Percentiles rank a stretch among this genome's conserved stretches.
Evolutionary conservation across 2,113 vertebrate species (phyloP).

Genomic region (Anoura caudifer): DNA sequence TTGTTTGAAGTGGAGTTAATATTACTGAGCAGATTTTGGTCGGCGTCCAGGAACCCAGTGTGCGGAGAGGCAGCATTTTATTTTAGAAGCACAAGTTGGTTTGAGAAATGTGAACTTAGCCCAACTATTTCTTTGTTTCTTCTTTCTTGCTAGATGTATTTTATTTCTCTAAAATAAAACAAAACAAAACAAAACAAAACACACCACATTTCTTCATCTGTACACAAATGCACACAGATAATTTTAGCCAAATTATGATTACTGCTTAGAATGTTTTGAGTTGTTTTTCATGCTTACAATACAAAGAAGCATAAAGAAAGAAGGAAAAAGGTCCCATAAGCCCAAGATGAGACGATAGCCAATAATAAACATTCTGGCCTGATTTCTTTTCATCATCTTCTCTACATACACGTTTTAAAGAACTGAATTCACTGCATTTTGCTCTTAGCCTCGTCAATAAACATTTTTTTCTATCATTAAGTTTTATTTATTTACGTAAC

Average conservation of each 20-base stretch:
- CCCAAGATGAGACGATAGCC: neutral
- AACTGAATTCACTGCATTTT: neutral
- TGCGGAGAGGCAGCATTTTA: slow-evolving; percentile 54
- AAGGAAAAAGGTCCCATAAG: neutral
- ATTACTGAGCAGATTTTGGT: slow-evolving; percentile 68
- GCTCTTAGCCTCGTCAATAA: neutral
- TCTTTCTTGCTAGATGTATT: slow-evolving; percentile 28
- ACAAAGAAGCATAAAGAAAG: neutral
- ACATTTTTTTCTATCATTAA: neutral
- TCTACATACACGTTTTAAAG: neutral
- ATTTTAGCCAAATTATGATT: neutral
- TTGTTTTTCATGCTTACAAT: neutral
- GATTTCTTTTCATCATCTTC: neutral
- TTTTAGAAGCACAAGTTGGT: slow-evolving; percentile 66
- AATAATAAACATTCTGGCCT: neutral
- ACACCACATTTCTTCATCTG: neutral
- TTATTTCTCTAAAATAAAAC: slow-evolving; percentile 4
- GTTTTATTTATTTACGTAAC: neutral
- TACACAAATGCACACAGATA: neutral
- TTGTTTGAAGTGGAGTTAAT: slow-evolving; percentile 42
- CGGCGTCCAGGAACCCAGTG: slow-evolving; percentile 55
- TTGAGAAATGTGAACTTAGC: slow-evolving; percentile 67
- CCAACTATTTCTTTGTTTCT: slow-evolving; percentile 64
- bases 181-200: neutral
- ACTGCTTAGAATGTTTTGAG: slow-evolving; percentile 18